phyloP scores from a whole-genome alignment of 2,113 vertebrate genomes.

The Quiscalus mexicanus region DNA sequence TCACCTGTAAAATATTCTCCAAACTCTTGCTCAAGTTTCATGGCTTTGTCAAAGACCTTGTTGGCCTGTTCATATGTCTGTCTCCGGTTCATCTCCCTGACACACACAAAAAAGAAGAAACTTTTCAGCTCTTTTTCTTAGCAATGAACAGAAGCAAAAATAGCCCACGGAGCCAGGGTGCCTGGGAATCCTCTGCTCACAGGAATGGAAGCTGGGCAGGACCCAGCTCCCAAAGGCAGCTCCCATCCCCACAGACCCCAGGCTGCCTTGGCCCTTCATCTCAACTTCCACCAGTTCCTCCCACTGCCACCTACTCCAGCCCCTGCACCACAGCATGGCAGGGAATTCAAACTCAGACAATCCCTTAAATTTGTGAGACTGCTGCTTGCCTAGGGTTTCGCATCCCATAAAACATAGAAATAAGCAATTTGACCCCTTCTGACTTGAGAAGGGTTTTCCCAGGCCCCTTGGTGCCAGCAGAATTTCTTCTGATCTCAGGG shows the following conservation, averaged over 20 bases:
- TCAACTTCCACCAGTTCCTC: neutral
- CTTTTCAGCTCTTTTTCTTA: neutral
- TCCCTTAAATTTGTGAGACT: neutral
- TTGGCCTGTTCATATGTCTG: conserved; percentile 98
- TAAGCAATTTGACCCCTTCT: neutral
- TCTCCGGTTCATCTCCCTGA: conserved; percentile 97
- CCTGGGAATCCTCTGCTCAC: neutral
- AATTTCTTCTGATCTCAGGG: neutral
- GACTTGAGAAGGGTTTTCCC: neutral
- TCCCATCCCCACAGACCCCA: neutral
- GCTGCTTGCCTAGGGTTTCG: neutral
- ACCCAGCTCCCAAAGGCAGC: neutral
- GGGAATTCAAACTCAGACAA: neutral
- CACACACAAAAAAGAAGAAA: neutral
- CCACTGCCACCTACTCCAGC: neutral
- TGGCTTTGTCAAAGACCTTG: conserved; percentile 98
- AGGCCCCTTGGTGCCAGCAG: neutral
- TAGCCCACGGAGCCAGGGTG: neutral
- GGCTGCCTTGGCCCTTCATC: neutral
- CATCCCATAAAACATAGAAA: neutral
- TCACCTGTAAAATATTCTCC: conserved; percentile 99
- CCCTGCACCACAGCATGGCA: neutral
- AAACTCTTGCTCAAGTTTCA: conserved; percentile 98
- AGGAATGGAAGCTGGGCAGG: neutral
- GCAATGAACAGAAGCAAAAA: neutral